Evolutionary conservation across 2,113 vertebrate species (phyloP).

Genomic region (Silurus glanis): DNA sequence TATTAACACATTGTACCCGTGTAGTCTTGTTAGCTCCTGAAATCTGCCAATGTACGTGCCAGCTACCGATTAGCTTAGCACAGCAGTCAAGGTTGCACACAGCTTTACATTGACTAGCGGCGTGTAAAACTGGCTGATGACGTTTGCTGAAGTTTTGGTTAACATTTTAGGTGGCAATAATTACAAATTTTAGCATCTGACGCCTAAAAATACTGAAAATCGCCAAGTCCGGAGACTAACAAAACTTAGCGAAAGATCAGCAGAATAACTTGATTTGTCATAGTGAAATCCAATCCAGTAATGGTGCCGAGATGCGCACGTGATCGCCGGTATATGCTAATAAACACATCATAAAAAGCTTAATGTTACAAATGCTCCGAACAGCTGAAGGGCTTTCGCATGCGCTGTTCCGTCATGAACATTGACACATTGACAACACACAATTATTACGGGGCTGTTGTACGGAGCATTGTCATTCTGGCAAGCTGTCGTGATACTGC

Average conservation of each 20-base stretch:
- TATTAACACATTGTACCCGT: not conserved
- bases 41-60: not conserved
- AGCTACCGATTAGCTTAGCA: slow-evolving; percentile 3
- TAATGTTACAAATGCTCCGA: slow-evolving; percentile 15
- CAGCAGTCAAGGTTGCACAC: slow-evolving; percentile 1
- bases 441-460: slow-evolving; percentile 23
- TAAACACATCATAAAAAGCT: slow-evolving; percentile 13
- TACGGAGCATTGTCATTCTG: slow-evolving; percentile 36
- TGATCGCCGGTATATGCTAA: slow-evolving; percentile 19
- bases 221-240: not conserved
- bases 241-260: not conserved
- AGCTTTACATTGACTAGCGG: not conserved
- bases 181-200: not conserved
- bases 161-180: too few relatives aligned
- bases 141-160: not conserved
- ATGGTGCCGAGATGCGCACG: too few relatives aligned
- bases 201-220: not conserved
- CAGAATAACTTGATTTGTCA: not conserved
- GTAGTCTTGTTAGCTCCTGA: not conserved
- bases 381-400: slow-evolving; percentile 40
- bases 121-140: not conserved
- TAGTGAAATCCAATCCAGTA: too few relatives aligned
- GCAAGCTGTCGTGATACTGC: slow-evolving; percentile 24
- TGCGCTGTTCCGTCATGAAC: slow-evolving; percentile 25
- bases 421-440: not conserved